phyloP scores from a whole-genome alignment of 2,113 vertebrate species.

The Phrynosoma platyrhinos region DNA sequence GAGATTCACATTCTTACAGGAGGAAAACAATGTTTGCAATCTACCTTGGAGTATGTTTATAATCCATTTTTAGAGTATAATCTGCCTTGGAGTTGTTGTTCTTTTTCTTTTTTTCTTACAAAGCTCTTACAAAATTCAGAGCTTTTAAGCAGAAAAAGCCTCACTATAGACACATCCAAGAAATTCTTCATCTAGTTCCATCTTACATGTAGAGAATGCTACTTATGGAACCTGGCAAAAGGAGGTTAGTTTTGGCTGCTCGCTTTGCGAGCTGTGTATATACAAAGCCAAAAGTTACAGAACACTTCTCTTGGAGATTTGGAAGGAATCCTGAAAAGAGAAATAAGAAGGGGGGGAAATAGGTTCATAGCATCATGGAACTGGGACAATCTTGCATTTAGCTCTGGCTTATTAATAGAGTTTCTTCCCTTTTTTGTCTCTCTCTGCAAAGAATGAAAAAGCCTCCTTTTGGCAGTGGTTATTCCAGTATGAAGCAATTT shows the following conservation, averaged over 20 bases:
- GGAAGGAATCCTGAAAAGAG: not conserved
- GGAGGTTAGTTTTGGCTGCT: not conserved
- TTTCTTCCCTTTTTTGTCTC: not conserved
- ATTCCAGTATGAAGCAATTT: conserved; percentile 20
- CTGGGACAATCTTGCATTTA: too few relatives aligned
- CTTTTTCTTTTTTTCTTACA: too few relatives aligned
- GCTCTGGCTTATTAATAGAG: too few relatives aligned
- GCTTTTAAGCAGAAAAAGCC: too few relatives aligned
- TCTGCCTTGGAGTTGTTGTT: too few relatives aligned
- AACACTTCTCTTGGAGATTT: conserved; percentile 8
- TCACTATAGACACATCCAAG: not conserved
- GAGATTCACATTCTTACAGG: too few relatives aligned
- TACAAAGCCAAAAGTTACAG: not conserved
- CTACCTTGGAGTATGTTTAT: too few relatives aligned
- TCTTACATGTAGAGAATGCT: not conserved
- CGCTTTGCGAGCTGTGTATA: not conserved
- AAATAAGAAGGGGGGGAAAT: not conserved
- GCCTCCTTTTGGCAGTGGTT: conserved; percentile 47
- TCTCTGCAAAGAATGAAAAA: conserved; percentile 53
- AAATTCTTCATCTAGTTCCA: not conserved
- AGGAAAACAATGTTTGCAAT: too few relatives aligned
- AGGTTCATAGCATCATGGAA: too few relatives aligned
- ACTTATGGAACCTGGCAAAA: conserved; percentile 10
- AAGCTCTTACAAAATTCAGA: too few relatives aligned
- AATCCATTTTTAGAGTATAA: too few relatives aligned